Conservation (phyloP, 2,888 invertebrate genomes). For the Phorcus lineatus region DNA sequence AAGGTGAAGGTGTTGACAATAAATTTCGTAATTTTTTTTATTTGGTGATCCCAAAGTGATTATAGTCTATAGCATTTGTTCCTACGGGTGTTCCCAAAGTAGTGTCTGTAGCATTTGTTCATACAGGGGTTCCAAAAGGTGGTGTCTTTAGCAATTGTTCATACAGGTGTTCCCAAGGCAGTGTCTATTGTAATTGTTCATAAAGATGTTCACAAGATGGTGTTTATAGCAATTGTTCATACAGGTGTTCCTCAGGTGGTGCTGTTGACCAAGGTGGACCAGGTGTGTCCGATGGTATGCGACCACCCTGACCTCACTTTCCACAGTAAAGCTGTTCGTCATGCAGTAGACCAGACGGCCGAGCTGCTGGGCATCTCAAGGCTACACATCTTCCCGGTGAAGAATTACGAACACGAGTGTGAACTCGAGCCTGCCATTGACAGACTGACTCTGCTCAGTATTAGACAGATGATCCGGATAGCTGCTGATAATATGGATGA, state of each 20-base stretch:
- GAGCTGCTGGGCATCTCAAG: slow-evolving; percentile 40
- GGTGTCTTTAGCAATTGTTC: no score
- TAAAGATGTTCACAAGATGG: not conserved
- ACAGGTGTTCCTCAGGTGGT: slow-evolving; percentile 36
- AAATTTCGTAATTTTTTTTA: no score
- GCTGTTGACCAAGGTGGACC: slow-evolving; percentile 48
- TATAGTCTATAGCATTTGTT: no score
- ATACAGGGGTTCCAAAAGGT: no score
- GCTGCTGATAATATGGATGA: slow-evolving; percentile 39
- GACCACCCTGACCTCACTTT: slow-evolving; percentile 32
- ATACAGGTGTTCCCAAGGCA: no score
- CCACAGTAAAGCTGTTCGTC: slow-evolving; percentile 26
- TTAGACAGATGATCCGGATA: slow-evolving; percentile 39
- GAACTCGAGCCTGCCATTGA: slow-evolving; percentile 33
- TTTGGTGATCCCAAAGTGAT: no score
- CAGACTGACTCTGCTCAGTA: slow-evolving; percentile 37
- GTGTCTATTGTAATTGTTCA: not conserved
- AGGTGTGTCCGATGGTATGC: slow-evolving; percentile 35
- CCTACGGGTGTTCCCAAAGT: no score
- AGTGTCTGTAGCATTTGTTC: no score
- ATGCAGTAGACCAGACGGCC: slow-evolving; percentile 34
- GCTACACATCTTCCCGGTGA: slow-evolving; percentile 40
- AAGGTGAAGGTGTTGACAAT: no score
- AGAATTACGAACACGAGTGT: slow-evolving; percentile 45
- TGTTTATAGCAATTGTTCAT: not conserved